phyloP scores from a whole-genome alignment of 2,113 vertebrate species.

The Oophaga pumilio region DNA sequence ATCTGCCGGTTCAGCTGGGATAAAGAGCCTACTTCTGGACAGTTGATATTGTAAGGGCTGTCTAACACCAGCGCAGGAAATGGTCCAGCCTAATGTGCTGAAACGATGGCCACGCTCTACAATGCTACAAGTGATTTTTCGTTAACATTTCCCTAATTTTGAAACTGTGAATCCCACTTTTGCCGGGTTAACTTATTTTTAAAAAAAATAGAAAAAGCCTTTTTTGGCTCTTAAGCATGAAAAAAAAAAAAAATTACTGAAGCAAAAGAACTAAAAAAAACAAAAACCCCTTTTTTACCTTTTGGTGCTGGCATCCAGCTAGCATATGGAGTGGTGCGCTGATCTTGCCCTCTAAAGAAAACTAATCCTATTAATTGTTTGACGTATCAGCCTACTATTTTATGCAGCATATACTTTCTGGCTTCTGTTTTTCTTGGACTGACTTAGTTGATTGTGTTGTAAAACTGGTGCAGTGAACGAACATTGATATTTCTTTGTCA shows the following conservation, averaged over 20 bases:
- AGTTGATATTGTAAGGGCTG: background rate
- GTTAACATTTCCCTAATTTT: background rate
- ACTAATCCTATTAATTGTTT: background rate
- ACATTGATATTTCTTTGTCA: background rate
- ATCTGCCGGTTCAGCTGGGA: constrained; percentile 79
- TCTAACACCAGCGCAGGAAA: background rate
- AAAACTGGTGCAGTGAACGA: background rate
- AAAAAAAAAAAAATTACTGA: background rate
- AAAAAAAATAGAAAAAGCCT: background rate
- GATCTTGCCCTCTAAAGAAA: background rate
- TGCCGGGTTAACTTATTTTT: constrained; percentile 4
- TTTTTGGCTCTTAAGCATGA: background rate
- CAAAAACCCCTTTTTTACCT: background rate
- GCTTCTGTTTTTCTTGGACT: background rate
- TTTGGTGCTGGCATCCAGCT: background rate
- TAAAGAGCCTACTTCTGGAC: constrained; percentile 9
- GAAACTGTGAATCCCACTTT: background rate
- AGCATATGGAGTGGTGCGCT: background rate
- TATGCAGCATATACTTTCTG: too few relatives aligned
- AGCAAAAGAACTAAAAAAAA: background rate
- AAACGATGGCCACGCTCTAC: background rate
- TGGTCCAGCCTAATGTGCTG: background rate
- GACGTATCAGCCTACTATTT: background rate
- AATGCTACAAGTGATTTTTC: background rate
- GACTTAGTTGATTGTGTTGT: background rate